Evolutionary conservation across 2,113 vertebrate genomes (phyloP).

Genomic region (Lophura nycthemera): DNA sequence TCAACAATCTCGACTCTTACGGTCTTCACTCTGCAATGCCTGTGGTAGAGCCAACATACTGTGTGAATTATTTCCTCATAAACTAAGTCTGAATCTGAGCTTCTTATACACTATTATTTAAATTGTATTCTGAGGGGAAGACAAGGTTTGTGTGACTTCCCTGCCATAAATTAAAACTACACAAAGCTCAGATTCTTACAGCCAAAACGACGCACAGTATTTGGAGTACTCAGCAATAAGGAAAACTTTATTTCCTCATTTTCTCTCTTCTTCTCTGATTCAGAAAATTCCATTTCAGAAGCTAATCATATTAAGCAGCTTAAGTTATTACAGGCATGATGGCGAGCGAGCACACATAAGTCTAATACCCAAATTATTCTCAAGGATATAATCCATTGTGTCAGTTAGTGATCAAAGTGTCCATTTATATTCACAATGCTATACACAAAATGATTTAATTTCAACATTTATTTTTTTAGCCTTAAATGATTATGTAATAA

Average conservation of each 20-base stretch:
- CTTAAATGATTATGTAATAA: neutral
- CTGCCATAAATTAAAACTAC: neutral
- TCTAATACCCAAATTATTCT: conserved; percentile 22
- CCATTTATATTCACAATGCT: neutral
- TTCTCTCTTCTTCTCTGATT: neutral
- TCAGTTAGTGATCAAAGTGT: neutral
- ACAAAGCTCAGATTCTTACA: neutral
- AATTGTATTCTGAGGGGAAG: neutral
- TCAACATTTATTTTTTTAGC: neutral
- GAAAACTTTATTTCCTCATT: conserved; percentile 1
- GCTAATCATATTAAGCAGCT: conserved; percentile 33
- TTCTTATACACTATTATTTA: neutral
- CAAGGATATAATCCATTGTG: neutral
- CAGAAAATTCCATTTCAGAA: conserved; percentile 19
- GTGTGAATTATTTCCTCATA: neutral
- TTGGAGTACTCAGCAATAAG: neutral
- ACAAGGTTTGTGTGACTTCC: neutral
- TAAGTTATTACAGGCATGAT: neutral
- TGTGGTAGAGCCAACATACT: neutral
- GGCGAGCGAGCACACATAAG: neutral
- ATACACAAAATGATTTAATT: neutral
- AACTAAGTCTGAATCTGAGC: neutral
- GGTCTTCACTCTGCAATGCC: neutral
- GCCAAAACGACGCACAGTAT: neutral
- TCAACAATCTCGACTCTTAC: neutral